These are phyloP conservation scores for Liopterus haemorrhoidalis DNA, from an alignment of 2,888 invertebrate species.

Conservation along the genomic window DNA sequence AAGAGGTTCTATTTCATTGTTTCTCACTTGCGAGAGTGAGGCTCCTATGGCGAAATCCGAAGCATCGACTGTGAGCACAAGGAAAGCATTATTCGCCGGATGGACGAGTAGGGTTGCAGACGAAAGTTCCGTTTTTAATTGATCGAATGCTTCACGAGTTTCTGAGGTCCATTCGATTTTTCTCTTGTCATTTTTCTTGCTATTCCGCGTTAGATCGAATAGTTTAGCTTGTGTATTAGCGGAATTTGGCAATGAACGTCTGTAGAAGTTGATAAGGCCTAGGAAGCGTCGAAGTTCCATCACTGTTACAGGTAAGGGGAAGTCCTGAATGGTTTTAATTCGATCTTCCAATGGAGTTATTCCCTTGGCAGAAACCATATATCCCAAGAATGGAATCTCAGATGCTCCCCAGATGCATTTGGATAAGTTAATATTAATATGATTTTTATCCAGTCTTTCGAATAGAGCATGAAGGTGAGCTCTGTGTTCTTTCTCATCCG, in stretches of 20 bases:
- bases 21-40: slow-evolving; percentile 36
- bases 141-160: slow-evolving; percentile 31
- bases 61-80: slow-evolving; percentile 34
- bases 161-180: slow-evolving; percentile 29
- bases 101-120: slow-evolving; percentile 36
- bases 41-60: slow-evolving; percentile 40
- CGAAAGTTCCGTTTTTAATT: slow-evolving; percentile 33
- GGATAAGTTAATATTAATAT: slow-evolving; percentile 25
- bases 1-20: slow-evolving; percentile 35
- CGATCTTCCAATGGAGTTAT: slow-evolving; percentile 25
- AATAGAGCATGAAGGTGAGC: slow-evolving; percentile 25
- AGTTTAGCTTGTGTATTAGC: slow-evolving; percentile 21
- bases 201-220: slow-evolving; percentile 2
- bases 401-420: slow-evolving; percentile 28
- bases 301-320: slow-evolving; percentile 18
- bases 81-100: slow-evolving; percentile 7
- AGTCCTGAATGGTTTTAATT: slow-evolving; percentile 27
- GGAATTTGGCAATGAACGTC: slow-evolving; percentile 20
- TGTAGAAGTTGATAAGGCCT: slow-evolving; percentile 25
- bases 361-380: slow-evolving; percentile 23
- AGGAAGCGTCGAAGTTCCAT: slow-evolving; percentile 23
- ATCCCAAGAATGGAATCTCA: slow-evolving; percentile 27
- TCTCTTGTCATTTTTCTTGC: no score
- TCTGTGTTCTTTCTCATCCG: slow-evolving; percentile 25
- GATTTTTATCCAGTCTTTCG: slow-evolving; percentile 25